Conservation (phyloP, 2,113 vertebrate genomes). For the Notarius quadriscutis region DNA sequence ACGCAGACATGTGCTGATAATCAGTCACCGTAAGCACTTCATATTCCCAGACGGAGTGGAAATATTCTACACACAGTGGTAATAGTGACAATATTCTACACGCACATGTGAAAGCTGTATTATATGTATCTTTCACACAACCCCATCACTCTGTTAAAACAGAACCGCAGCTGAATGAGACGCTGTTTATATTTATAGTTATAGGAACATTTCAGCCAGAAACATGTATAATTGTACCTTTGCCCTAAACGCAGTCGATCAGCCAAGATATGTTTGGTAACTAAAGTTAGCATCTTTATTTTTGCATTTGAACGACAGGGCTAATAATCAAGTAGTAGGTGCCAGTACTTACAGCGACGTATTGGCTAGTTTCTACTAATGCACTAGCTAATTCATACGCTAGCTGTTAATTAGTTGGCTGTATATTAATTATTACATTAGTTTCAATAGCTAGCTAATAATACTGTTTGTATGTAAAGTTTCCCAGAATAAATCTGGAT, state of each 20-base stretch:
- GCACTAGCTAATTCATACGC: neutral
- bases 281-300: neutral
- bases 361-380: neutral
- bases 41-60: neutral
- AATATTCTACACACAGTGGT: neutral
- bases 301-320: neutral
- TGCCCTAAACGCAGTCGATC: neutral
- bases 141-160: neutral
- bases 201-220: neutral
- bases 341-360: no score
- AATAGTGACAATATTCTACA: neutral
- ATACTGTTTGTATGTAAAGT: neutral
- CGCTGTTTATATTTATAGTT: neutral
- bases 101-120: neutral
- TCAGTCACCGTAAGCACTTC: neutral
- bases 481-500: neutral
- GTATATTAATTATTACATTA: neutral
- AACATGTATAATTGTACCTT: neutral
- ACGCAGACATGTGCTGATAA: slow-evolving; percentile 20
- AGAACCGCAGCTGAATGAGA: neutral
- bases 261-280: neutral
- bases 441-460: neutral
- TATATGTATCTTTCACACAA: neutral
- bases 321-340: neutral
- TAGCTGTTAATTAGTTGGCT: neutral